A percentile compares a stretch with the other conserved stretches of the same genome.
phyloP scores from a whole-genome alignment of 2,888 invertebrate species.

The Thumatha senex region DNA sequence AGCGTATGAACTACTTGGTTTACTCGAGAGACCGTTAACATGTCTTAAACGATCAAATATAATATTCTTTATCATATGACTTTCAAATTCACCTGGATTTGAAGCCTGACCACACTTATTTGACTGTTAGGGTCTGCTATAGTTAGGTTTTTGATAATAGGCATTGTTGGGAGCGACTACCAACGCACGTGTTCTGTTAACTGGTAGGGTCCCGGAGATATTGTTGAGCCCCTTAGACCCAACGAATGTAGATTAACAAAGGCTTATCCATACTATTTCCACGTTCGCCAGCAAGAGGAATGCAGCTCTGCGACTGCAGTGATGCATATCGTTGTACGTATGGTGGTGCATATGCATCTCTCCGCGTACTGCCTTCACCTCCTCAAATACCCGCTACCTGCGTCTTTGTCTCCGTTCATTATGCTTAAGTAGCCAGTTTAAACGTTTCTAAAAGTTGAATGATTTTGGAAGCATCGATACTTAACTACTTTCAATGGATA shows the following conservation, averaged over 20 bases:
- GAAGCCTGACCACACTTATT: too few species aligned
- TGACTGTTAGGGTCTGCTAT: too few species aligned
- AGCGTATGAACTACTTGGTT: too few species aligned
- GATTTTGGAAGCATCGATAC: neutral
- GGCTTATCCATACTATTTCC: conserved; percentile 51
- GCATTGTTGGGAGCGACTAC: too few species aligned
- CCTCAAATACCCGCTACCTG: conserved; percentile 43
- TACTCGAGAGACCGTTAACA: too few species aligned
- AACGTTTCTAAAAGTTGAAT: conserved; percentile 24
- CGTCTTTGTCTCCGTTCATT: conserved; percentile 70
- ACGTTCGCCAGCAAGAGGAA: conserved; percentile 65
- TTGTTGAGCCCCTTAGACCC: too few species aligned
- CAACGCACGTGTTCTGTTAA: too few species aligned
- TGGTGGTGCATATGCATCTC: conserved; percentile 64
- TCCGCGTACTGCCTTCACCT: conserved; percentile 25
- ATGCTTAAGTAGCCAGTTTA: conserved; percentile 49
- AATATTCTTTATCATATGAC: too few species aligned
- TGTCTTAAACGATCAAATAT: too few species aligned
- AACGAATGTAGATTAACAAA: neutral
- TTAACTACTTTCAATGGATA: neutral
- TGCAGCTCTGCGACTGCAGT: conserved; percentile 78
- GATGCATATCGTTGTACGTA: conserved; percentile 78
- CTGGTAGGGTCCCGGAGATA: too few species aligned
- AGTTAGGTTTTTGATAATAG: too few species aligned
- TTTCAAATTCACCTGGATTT: too few species aligned